These are phyloP conservation scores for Dromius quadrimaculatus DNA, from an alignment of 2,888 invertebrate genomes.

Conservation along the genomic window DNA sequence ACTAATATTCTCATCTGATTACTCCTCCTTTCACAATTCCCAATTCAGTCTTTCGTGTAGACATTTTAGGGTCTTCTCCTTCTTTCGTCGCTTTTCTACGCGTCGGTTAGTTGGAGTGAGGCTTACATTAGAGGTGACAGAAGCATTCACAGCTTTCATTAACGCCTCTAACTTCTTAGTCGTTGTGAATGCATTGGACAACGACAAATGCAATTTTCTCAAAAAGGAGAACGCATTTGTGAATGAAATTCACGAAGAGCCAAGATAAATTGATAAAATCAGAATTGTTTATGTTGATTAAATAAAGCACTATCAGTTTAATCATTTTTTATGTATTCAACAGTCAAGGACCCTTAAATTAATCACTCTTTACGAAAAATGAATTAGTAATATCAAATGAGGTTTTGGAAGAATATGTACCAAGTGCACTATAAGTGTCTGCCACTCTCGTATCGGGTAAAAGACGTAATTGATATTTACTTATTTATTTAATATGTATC, in stretches of 20 bases:
- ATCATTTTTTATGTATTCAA: too few relatives aligned
- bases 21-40: neutral
- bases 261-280: neutral
- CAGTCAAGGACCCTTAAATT: too few relatives aligned
- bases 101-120: conserved; percentile 1
- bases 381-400: too few relatives aligned
- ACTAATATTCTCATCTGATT: too few relatives aligned
- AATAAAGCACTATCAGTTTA: too few relatives aligned
- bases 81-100: neutral
- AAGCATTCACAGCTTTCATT: conserved; percentile 21
- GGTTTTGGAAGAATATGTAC: too few relatives aligned
- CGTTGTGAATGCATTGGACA: conserved; percentile 20
- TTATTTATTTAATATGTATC: too few relatives aligned
- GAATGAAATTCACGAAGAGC: neutral
- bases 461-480: too few relatives aligned
- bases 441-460: too few relatives aligned
- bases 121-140: conserved; percentile 34
- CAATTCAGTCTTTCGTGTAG: neutral
- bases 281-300: too few relatives aligned
- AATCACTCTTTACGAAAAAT: too few relatives aligned
- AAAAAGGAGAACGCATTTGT: neutral
- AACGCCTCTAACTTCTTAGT: conserved; percentile 20
- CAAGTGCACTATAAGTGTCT: too few relatives aligned
- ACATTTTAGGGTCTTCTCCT: neutral
- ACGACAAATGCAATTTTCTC: conserved; percentile 28